Evolutionary conservation across 2,797 vertebrate species (phyloP).

Genomic region (Galago senegalensis): DNA sequence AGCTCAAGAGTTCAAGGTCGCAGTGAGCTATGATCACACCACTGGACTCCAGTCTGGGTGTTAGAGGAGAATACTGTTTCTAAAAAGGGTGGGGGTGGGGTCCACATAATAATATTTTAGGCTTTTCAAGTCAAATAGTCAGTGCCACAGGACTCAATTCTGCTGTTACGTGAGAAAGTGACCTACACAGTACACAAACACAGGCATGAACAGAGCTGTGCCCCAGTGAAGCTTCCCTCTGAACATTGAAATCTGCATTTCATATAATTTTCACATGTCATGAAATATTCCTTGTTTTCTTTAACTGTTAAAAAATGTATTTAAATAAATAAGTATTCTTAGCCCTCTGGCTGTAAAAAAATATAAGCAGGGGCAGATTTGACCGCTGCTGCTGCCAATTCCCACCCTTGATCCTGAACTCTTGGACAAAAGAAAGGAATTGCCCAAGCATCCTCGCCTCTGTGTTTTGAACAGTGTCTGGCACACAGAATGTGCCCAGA

Average conservation of each 20-base stretch:
- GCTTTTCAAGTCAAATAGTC: background rate
- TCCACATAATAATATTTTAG: background rate
- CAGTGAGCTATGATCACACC: background rate
- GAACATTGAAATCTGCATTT: background rate
- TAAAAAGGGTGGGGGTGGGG: background rate
- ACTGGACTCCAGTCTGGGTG: background rate
- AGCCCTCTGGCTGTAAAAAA: background rate
- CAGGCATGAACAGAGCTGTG: background rate
- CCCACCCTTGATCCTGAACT: background rate
- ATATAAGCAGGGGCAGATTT: background rate
- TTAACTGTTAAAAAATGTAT: background rate
- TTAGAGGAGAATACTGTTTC: background rate
- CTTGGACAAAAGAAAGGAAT: background rate
- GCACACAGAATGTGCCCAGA: rapidly evolving
- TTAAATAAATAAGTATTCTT: background rate
- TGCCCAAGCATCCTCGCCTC: background rate
- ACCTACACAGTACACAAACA: background rate
- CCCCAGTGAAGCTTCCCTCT: background rate
- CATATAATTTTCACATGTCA: background rate
- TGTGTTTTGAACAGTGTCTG: background rate
- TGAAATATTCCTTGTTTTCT: background rate
- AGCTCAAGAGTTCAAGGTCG: background rate
- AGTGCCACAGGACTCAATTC: background rate
- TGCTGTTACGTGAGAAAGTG: background rate
- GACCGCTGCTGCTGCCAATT: too few relatives aligned